Conservation (phyloP, 2,888 invertebrate genomes). For the Drosophila niveifrons region DNA sequence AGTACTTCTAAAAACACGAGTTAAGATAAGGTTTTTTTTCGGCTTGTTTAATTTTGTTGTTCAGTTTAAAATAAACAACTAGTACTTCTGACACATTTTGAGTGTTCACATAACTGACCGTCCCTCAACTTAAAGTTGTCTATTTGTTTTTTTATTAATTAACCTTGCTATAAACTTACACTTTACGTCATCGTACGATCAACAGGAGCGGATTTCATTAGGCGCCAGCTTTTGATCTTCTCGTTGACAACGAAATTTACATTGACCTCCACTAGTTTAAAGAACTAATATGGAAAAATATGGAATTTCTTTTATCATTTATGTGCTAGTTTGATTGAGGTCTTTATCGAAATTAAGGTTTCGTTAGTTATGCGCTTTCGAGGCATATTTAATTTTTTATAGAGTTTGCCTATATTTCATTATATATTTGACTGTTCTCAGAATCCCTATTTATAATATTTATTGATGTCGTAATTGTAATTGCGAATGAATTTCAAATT, state of each 20-base stretch:
- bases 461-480: too few species aligned
- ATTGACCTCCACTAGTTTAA: too few species aligned
- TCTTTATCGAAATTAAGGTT: conserved; percentile 9
- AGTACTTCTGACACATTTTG: neutral
- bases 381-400: too few species aligned
- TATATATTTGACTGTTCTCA: too few species aligned
- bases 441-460: too few species aligned
- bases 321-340: conserved; percentile 7
- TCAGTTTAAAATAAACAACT: conserved; percentile 1
- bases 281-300: neutral
- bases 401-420: too few species aligned
- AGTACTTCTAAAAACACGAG: neutral
- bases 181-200: neutral
- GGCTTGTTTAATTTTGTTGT: neutral
- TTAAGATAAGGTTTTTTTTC: neutral
- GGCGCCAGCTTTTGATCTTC: neutral
- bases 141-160: conserved; percentile 6
- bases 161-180: conserved; percentile 9
- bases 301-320: conserved; percentile 4
- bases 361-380: too few species aligned
- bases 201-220: neutral
- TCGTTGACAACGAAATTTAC: neutral
- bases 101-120: conserved; percentile 10
- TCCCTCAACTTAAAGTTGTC: conserved; percentile 15
- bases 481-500: too few species aligned